These are phyloP conservation scores for Semicossyphus pulcher DNA, from an alignment of 2,113 vertebrate species.

Conservation along the genomic window DNA sequence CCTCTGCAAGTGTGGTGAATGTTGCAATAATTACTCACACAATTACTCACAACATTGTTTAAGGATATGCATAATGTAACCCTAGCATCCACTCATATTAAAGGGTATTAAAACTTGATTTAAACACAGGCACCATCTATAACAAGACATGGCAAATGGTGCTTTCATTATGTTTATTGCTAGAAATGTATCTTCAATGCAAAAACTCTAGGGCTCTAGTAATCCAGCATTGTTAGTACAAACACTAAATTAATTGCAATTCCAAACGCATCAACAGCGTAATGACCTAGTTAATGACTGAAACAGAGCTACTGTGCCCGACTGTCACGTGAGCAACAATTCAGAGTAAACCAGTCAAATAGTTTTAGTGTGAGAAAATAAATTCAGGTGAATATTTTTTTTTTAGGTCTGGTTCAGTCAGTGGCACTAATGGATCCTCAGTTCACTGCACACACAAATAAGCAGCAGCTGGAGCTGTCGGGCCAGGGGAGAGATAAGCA, in stretches of 20 bases:
- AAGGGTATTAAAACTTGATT: too few relatives aligned
- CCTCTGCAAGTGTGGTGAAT: too few relatives aligned
- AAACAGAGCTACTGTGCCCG: neutral
- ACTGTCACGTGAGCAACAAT: neutral
- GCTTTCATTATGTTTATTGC: too few relatives aligned
- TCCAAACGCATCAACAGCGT: neutral
- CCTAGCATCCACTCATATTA: too few relatives aligned
- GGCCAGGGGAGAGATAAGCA: slow-evolving; percentile 16
- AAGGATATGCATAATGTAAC: too few relatives aligned
- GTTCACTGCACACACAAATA: slow-evolving; percentile 60
- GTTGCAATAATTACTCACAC: too few relatives aligned
- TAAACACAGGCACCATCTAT: too few relatives aligned
- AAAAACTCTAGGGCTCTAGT: too few relatives aligned
- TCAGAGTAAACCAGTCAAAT: neutral
- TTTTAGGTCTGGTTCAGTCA: slow-evolving; percentile 39
- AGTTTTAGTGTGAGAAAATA: neutral
- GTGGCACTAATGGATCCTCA: slow-evolving; percentile 57
- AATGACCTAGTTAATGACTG: neutral
- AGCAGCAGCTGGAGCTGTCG: slow-evolving; percentile 49
- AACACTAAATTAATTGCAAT: neutral
- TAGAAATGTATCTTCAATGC: too few relatives aligned
- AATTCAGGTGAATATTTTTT: slow-evolving; percentile 18
- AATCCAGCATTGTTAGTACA: too few relatives aligned
- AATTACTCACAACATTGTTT: too few relatives aligned
- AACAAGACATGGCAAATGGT: too few relatives aligned